These are phyloP conservation scores for Syngnathoides biaculeatus DNA, from an alignment of 2,113 vertebrate genomes.

Conservation along the genomic window DNA sequence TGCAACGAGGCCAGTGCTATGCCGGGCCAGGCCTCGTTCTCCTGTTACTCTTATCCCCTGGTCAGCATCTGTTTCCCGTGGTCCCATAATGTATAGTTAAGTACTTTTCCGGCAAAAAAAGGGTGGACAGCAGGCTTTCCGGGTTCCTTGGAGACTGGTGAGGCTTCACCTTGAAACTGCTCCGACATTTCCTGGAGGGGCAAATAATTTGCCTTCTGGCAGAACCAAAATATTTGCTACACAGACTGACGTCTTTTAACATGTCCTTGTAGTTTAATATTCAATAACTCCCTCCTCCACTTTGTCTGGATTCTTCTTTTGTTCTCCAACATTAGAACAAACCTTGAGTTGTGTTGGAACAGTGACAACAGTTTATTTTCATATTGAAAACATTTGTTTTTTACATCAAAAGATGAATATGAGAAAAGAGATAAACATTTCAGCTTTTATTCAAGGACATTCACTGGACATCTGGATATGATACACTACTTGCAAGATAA, in stretches of 20 bases:
- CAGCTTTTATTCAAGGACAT: too few relatives aligned
- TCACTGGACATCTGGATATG: neutral
- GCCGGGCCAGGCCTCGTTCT: neutral
- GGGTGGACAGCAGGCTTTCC: neutral
- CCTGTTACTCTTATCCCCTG: neutral
- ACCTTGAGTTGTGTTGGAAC: neutral
- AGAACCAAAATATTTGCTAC: conserved; percentile 41
- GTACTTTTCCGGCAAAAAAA: conserved; percentile 12
- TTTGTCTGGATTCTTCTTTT: neutral
- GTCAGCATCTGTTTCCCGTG: conserved; percentile 24
- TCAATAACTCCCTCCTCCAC: conserved; percentile 7
- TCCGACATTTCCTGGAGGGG: conserved; percentile 51
- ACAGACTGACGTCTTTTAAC: conserved; percentile 28
- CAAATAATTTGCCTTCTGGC: conserved; percentile 46
- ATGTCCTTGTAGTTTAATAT: conserved; percentile 31
- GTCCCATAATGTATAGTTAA: conserved; percentile 5
- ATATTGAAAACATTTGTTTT: neutral
- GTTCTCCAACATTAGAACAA: neutral
- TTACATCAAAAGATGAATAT: neutral
- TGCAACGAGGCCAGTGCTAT: neutral
- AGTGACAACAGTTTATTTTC: neutral
- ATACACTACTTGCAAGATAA: neutral
- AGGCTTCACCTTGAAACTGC: conserved; percentile 23
- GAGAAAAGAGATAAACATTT: neutral
- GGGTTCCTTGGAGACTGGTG: conserved; percentile 28